Percentiles rank a stretch among this genome's conserved stretches.
Evolutionary conservation across 2,888 invertebrate species (phyloP).

Genomic region (Caenorhabditis sp.): DNA sequence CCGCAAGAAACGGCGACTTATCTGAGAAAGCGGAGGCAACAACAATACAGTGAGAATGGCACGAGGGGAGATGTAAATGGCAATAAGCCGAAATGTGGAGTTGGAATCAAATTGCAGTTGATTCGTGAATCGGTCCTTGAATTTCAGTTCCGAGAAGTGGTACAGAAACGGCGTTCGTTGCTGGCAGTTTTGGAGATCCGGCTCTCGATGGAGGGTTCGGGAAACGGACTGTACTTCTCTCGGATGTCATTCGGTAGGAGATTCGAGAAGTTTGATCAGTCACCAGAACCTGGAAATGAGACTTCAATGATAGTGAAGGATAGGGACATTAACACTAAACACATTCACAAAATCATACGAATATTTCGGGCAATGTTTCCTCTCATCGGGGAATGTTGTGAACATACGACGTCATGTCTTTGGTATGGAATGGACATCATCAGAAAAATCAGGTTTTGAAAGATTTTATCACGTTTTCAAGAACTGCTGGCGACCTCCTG

Average conservation of each 20-base stretch:
- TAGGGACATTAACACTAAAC: neutral
- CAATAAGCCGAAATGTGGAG: neutral
- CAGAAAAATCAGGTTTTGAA: too few relatives aligned
- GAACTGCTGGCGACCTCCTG: too few relatives aligned
- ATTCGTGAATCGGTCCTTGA: constrained; percentile 27
- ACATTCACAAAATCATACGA: neutral
- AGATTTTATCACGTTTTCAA: too few relatives aligned
- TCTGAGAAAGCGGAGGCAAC: neutral
- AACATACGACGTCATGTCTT: too few relatives aligned
- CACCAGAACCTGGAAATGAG: constrained; percentile 55
- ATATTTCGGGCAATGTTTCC: neutral
- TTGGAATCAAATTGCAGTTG: constrained; percentile 47
- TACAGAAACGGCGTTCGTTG: constrained; percentile 25
- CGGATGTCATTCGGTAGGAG: constrained; percentile 63
- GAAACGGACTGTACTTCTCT: constrained; percentile 52
- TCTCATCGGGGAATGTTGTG: too few relatives aligned
- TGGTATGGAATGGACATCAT: too few relatives aligned
- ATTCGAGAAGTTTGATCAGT: constrained; percentile 68
- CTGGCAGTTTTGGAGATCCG: constrained; percentile 19
- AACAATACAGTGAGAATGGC: constrained; percentile 12
- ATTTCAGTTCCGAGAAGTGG: constrained; percentile 60
- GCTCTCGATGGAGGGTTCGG: constrained; percentile 33
- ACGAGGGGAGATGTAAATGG: neutral
- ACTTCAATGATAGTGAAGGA: neutral
- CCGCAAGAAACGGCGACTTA: constrained; percentile 27